Conservation (phyloP, 2,888 invertebrate genomes). For the Salticus scenicus region DNA sequence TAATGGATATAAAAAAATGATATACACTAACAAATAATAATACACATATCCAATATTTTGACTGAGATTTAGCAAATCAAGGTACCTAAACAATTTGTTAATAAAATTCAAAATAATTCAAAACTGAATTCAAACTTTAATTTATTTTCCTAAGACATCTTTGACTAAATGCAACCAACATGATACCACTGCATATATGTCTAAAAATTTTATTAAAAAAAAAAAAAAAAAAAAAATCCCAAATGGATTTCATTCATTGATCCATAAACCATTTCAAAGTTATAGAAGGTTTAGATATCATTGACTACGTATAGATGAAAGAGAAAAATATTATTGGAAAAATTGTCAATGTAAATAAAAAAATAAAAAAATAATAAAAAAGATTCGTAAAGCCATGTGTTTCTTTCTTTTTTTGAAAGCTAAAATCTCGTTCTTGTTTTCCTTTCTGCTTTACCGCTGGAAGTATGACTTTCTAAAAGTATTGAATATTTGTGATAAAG, state of each 20-base stretch:
- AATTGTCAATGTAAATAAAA: background rate
- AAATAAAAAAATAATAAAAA: too few species aligned
- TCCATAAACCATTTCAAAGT: background rate
- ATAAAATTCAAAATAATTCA: background rate
- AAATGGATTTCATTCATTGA: background rate
- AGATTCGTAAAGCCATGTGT: background rate
- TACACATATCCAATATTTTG: too few species aligned
- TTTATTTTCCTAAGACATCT: too few species aligned
- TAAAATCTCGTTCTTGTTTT: background rate
- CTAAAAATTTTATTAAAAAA: too few species aligned
- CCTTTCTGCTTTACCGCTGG: background rate
- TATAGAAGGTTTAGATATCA: background rate
- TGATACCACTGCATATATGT: background rate
- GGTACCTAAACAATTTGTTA: background rate
- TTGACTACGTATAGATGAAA: background rate
- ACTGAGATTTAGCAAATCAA: too few species aligned
- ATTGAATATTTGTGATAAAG: background rate
- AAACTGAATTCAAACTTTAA: too few species aligned
- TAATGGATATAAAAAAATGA: too few species aligned
- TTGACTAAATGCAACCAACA: too few species aligned
- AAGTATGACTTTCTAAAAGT: background rate
- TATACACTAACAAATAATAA: too few species aligned
- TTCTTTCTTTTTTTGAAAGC: background rate
- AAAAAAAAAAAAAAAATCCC: too few species aligned
- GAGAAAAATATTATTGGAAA: background rate